A percentile compares a stretch with the other conserved stretches of the same genome.
phyloP scores from a whole-genome alignment of 2,797 vertebrate genomes.

The Gymnodraco acuticeps region DNA sequence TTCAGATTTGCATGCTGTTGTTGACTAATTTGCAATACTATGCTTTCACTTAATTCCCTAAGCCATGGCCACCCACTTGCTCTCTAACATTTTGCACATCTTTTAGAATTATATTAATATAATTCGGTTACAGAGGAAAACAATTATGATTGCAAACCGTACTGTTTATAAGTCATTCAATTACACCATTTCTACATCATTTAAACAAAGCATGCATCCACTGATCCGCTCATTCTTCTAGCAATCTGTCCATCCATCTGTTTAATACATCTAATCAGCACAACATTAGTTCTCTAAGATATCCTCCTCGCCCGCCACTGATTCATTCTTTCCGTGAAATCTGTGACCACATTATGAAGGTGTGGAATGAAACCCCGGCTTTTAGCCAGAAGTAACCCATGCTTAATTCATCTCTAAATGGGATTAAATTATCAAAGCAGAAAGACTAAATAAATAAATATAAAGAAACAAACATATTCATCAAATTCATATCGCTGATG shows the following conservation, averaged over 20 bases:
- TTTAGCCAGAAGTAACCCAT: neutral
- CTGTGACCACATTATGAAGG: slow-evolving; percentile 42
- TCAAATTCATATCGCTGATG: neutral
- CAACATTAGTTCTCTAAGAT: slow-evolving; percentile 41
- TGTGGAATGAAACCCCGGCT: slow-evolving; percentile 64
- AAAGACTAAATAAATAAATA: neutral
- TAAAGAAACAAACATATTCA: neutral
- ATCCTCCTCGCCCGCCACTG: slow-evolving; percentile 14
- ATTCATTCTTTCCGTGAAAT: slow-evolving; percentile 39
- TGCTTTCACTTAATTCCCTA: slow-evolving; percentile 59
- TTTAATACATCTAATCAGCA: slow-evolving; percentile 58
- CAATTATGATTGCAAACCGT: neutral
- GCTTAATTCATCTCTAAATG: slow-evolving; percentile 8
- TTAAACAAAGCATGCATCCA: slow-evolving; percentile 53
- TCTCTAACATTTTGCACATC: neutral
- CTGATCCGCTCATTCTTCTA: slow-evolving; percentile 66
- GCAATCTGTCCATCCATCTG: slow-evolving; percentile 82
- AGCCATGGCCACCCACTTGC: slow-evolving; percentile 6
- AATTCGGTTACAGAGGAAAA: neutral
- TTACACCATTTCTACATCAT: slow-evolving; percentile 21
- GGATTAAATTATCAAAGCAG: neutral
- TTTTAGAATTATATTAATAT: neutral
- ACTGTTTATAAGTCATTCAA: slow-evolving; percentile 8
- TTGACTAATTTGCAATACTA: slow-evolving; percentile 49
- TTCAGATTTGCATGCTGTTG: slow-evolving; percentile 62